A percentile compares a stretch with the other conserved stretches of the same genome.
Conservation (phyloP, 1,140 invertebrate genomes). For the Tribolium madens region DNA sequence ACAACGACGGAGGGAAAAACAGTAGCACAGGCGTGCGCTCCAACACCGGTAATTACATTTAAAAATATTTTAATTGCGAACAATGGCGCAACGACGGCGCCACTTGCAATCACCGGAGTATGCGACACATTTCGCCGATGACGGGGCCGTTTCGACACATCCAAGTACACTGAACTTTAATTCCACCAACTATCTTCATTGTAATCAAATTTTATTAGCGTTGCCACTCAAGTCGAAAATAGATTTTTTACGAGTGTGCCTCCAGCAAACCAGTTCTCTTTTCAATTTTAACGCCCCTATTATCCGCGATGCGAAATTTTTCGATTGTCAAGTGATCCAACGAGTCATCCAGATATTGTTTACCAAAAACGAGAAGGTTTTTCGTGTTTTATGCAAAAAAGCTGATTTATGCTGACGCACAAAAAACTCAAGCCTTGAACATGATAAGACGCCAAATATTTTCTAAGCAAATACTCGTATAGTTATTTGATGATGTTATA, state of each 20-base stretch:
- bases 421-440: background rate
- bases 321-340: slow-evolving; percentile 15
- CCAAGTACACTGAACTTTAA: slow-evolving; percentile 42
- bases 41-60: background rate
- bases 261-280: slow-evolving; percentile 22
- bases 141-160: background rate
- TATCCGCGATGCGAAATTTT: slow-evolving; percentile 4
- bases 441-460: background rate
- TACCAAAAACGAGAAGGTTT: background rate
- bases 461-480: background rate
- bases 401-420: background rate
- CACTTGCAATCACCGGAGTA: slow-evolving; percentile 3
- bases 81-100: background rate
- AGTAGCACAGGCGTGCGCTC: slow-evolving; percentile 7
- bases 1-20: background rate
- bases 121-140: slow-evolving; percentile 10
- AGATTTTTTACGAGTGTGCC: slow-evolving; percentile 26
- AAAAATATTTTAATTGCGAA: slow-evolving; percentile 29
- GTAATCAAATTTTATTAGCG: slow-evolving; percentile 42
- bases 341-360: background rate
- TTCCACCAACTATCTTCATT: slow-evolving; percentile 39
- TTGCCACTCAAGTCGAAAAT: slow-evolving; percentile 44
- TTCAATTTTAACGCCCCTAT: slow-evolving; percentile 26
- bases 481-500: too few species aligned
- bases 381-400: background rate